A percentile compares a stretch with the other conserved stretches of the same genome.
Conservation (phyloP, 2,113 vertebrate genomes). For the Gallinago jamesoni region DNA sequence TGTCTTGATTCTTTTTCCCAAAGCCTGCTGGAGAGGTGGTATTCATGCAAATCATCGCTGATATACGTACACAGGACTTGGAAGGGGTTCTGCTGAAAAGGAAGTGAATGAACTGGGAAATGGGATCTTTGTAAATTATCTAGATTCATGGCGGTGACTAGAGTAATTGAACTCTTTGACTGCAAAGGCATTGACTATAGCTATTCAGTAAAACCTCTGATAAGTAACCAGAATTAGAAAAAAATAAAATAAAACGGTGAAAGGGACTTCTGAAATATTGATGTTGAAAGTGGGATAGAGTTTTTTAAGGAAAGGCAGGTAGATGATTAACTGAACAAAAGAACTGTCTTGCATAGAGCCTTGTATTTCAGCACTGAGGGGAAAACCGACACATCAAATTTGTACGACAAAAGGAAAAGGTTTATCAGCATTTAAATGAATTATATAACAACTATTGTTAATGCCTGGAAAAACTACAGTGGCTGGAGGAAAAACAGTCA, state of each 20-base stretch:
- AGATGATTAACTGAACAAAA: conserved; percentile 58
- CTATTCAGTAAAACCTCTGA: conserved; percentile 30
- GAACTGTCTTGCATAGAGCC: not conserved
- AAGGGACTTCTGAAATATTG: conserved; percentile 35
- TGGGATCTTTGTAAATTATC: conserved; percentile 28
- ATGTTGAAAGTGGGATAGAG: conserved; percentile 6
- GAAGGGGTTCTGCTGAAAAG: not conserved
- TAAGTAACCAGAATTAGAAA: not conserved
- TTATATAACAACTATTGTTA: conserved; percentile 5
- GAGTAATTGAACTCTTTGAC: conserved; percentile 39
- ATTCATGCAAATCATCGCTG: not conserved
- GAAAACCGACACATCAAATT: conserved; percentile 29
- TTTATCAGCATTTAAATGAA: conserved; percentile 42
- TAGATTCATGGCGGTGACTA: not conserved
- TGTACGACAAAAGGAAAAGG: conserved; percentile 13
- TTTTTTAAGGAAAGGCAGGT: not conserved
- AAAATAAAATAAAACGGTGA: not conserved
- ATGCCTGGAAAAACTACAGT: not conserved
- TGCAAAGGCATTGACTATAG: conserved; percentile 1
- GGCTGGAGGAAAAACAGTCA: not conserved
- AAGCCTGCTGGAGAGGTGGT: not conserved
- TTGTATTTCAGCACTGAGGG: not conserved
- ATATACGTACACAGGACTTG: not conserved
- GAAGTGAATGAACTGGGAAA: conserved; percentile 11
- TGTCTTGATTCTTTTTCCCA: not conserved